phyloP scores from a whole-genome alignment of 1,140 invertebrate genomes.

The Leptonema lineaticorne region DNA sequence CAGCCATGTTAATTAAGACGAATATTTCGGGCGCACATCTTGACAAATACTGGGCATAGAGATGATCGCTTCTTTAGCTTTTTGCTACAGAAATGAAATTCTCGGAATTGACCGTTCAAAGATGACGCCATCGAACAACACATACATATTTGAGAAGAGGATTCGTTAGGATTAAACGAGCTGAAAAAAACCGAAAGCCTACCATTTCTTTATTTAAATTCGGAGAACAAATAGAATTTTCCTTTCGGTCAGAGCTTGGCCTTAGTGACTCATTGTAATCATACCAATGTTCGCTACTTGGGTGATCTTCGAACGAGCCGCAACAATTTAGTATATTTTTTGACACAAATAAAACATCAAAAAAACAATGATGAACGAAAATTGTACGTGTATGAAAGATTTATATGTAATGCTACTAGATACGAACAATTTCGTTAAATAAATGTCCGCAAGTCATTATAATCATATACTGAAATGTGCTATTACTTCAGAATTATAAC shows the following conservation, averaged over 20 bases:
- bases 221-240: not conserved
- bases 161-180: conserved; percentile 1
- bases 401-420: too few relatives aligned
- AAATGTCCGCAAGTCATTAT: too few relatives aligned
- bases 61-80: not conserved
- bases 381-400: too few relatives aligned
- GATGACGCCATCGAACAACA: not conserved
- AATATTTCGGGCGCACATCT: too few relatives aligned
- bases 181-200: not conserved
- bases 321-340: not conserved
- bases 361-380: not conserved
- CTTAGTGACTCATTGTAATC: conserved; percentile 4
- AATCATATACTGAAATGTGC: too few relatives aligned
- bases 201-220: conserved; percentile 6
- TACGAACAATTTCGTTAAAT: too few relatives aligned
- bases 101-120: conserved; percentile 1
- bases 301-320: not conserved
- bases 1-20: too few relatives aligned
- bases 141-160: not conserved
- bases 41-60: too few relatives aligned
- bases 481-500: too few relatives aligned
- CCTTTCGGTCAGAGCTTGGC: not conserved
- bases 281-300: not conserved
- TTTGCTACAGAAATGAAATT: conserved; percentile 20
- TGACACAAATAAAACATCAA: not conserved